Evolutionary conservation across 2,888 invertebrate genomes (phyloP), one percentile per base, ranked within the genome.

Genomic region (Brachylomia viminalis): DNA sequence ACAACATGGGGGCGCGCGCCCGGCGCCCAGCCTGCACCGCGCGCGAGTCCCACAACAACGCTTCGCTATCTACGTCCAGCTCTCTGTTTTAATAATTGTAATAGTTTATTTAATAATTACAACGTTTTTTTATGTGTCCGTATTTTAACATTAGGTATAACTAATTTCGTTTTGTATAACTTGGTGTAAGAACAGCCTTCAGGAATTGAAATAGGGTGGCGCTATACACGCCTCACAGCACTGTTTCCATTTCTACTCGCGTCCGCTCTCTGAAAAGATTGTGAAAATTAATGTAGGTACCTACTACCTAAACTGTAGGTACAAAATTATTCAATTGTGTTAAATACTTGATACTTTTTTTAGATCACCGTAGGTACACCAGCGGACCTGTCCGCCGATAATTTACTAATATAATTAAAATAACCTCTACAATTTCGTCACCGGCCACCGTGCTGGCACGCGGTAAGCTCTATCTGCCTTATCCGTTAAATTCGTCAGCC

Each of bases 231-330:
- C 96, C 97, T 98, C 98, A 98, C 97, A 98, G 98, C 97, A 98
- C 98, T 93, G 98, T 98, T 97, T 98, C 98, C 98, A 98, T 98
- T 97, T 98, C 98, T 91, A 98, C 98, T 98, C 96, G 98, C 97
- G 94, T 97, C 95, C 92, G 97, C 93, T 93, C 97, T 93, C 96
- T 96, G 93, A 58, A 95, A 95, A 71, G 76, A 84, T 58, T 45
- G 5, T 23, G 17, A 33, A 54, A 54, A 56, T 56, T n/a, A 56
- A 56, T 67, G n/a, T 54, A n/a, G n/a, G n/a, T n/a, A n/a, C n/a
- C n/a, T n/a, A 30, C 23, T 49, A 66, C 2, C 4, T 30, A 30
- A 47, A 66, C 30, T 30, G 27, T 23, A 33, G 49, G 30, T 49
- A 23, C 30, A 23, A 47, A 65, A 65, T 30, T 27, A 42, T n/a